These are phyloP conservation scores for Petrolisthes cinctipes DNA, from an alignment of 2,888 invertebrate genomes.

Conservation along the genomic window DNA sequence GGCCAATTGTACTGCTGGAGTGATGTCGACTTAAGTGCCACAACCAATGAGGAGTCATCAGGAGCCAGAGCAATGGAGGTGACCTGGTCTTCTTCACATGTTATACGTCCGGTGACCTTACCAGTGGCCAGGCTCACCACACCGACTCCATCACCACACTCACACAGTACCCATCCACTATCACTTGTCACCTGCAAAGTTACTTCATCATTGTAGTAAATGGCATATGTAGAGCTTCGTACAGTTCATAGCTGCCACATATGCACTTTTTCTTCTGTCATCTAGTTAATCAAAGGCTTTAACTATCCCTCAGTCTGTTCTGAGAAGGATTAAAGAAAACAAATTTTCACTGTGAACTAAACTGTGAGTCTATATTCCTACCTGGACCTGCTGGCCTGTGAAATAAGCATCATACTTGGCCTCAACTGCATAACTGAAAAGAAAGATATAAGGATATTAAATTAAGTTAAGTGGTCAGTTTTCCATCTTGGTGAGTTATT, in stretches of 20 bases:
- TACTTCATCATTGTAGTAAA: no score
- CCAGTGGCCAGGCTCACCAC: slow-evolving; percentile 43
- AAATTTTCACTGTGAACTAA: no score
- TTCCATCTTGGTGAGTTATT: background rate
- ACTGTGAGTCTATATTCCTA: background rate
- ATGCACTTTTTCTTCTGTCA: no score
- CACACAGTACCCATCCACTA: slow-evolving; percentile 41
- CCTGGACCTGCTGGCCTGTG: slow-evolving; percentile 53
- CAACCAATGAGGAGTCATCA: slow-evolving; percentile 47
- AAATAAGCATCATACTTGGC: slow-evolving; percentile 55
- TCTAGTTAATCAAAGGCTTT: no score
- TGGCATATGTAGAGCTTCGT: no score
- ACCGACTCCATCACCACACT: slow-evolving; percentile 47
- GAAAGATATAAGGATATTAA: background rate
- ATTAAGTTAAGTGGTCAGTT: background rate
- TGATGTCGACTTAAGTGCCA: slow-evolving; percentile 52
- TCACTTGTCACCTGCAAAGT: slow-evolving; percentile 46
- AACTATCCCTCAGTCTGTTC: no score
- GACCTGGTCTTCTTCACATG: slow-evolving; percentile 56
- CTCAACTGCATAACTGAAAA: slow-evolving; percentile 45
- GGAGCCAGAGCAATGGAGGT: slow-evolving; percentile 49
- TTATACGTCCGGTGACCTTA: slow-evolving; percentile 41
- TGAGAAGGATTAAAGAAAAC: no score
- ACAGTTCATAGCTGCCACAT: no score
- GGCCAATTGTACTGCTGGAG: slow-evolving; percentile 58